A percentile compares a stretch with the other conserved stretches of the same genome.
Conservation (phyloP, 2,888 invertebrate species). For the Hyposoter dolosus region DNA sequence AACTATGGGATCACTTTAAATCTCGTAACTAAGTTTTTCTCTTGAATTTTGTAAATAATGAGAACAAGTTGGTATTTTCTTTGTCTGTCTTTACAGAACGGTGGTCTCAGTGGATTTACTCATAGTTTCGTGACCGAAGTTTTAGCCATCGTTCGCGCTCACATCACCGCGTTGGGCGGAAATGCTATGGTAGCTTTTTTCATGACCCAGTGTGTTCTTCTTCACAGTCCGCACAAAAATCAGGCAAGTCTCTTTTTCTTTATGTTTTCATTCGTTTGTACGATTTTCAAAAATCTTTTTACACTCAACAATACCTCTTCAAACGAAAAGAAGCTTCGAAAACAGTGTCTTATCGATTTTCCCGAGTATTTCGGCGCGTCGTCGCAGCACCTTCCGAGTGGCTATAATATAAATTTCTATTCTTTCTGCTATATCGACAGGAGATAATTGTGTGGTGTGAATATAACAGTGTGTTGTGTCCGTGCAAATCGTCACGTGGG, state of each 20-base stretch:
- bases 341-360: constrained; percentile 44
- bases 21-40: background rate
- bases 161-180: constrained; percentile 96
- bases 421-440: too few relatives aligned
- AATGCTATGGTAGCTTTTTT: constrained; percentile 98
- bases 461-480: too few relatives aligned
- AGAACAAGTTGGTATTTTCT: background rate
- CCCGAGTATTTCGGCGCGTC: background rate
- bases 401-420: too few relatives aligned
- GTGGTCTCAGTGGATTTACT: constrained; percentile 97
- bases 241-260: constrained; percentile 88
- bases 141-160: constrained; percentile 95
- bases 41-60: background rate
- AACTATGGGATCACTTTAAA: background rate
- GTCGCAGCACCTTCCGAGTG: background rate
- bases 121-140: constrained; percentile 98
- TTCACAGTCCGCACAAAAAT: constrained; percentile 98
- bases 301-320: background rate
- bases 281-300: background rate
- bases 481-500: too few relatives aligned
- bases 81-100: constrained; percentile 86
- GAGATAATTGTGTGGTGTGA: too few relatives aligned
- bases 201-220: constrained; percentile 95
- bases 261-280: background rate
- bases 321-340: background rate